Evolutionary conservation across 2,888 invertebrate genomes (phyloP).

Genomic region (Aquatica leii): DNA sequence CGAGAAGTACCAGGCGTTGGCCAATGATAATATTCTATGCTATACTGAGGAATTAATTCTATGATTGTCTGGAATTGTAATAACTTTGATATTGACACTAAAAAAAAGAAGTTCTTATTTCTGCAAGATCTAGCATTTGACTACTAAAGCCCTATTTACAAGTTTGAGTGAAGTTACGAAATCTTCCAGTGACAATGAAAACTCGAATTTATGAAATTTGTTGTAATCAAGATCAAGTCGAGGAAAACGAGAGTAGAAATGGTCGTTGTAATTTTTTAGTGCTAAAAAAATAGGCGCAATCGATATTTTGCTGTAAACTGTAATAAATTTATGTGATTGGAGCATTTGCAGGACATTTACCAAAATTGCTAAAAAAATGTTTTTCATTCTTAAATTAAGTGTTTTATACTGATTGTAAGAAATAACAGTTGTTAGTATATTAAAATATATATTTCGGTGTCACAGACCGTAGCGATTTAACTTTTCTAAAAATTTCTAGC

Average conservation of each 20-base stretch:
- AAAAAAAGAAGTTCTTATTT: neutral
- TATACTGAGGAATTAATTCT: neutral
- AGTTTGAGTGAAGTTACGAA: slow-evolving; percentile 18
- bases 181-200: slow-evolving; percentile 29
- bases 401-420: neutral
- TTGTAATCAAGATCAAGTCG: slow-evolving; percentile 18
- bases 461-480: neutral
- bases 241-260: slow-evolving; percentile 16
- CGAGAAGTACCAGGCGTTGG: no score
- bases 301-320: neutral
- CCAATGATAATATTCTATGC: no score
- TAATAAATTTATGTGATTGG: neutral
- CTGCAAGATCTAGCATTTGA: slow-evolving; percentile 24
- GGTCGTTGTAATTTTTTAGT: slow-evolving; percentile 34
- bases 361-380: neutral
- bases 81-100: neutral
- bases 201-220: slow-evolving; percentile 30
- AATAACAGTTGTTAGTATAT: no score
- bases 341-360: neutral
- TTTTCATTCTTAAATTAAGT: neutral
- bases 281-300: slow-evolving; percentile 20
- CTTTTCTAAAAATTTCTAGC: neutral
- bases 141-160: slow-evolving; percentile 32
- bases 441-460: neutral
- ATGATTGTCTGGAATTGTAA: neutral